Base-by-base conservation (phyloP, 2,113 vertebrate genomes). In the Prinia subflava region DNA sequence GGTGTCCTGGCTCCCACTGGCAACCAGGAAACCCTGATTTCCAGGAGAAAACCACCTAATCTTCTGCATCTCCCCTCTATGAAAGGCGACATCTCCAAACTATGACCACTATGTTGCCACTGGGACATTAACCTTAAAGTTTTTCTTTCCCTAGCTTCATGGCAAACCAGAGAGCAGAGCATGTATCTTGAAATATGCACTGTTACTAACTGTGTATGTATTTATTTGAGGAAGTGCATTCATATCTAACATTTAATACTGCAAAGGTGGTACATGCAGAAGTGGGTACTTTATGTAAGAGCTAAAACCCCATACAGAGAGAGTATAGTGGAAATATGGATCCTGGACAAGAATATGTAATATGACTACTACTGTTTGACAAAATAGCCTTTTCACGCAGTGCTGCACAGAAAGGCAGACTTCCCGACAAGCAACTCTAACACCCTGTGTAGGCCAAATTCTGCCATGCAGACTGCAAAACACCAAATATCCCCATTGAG, bases 31-130 rank as follows among this genome's bases (percentile, higher is more conserved):
- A 60, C 3, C 1, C 15, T 49, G 9, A 19, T 64, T 76, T 80
- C 22, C n/a, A 60, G 21, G 31, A 75, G 35, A 31, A 31, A 87
- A 15, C 19, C 35, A 9, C 7, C 42, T 59, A 25, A 50, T 31
- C 44, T 71, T 31, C 33, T 60, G 8, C 15, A 35, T 56, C 7
- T 79, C 11, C n/a, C 7, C 44, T 64, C 49, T 86, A 5, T 73
- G 46, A 83, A 52, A 83, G 10, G 5, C 41, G 23, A 0, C 44
- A 44, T 73, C 33, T 52, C 44, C 67, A 44, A 73, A 65, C 30
- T 39, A 15, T 8, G 24, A 46, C 13, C 0, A 0, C 39, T 39
- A 39, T 11, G 9, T 10, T 91, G 16, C 15, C 62, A 33, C 10
- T 68, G 33, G 14, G 62, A 65, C 14, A 71, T 77, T 67, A 77